These are phyloP conservation scores for Aix galericulata DNA, from an alignment of 2,113 vertebrate species.

Conservation along the genomic window DNA sequence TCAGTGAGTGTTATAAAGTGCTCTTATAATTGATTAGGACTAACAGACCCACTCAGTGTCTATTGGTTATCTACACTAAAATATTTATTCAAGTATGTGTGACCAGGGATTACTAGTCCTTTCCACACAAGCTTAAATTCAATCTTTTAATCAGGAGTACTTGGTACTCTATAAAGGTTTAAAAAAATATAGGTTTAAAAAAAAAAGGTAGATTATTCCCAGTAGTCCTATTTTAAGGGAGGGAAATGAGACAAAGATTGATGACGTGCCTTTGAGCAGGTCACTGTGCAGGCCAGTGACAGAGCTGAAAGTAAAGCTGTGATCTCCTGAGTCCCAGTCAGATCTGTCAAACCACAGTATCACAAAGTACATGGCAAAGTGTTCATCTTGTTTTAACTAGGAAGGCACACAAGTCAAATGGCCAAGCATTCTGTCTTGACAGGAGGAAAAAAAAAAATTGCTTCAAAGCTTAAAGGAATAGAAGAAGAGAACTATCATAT, in stretches of 20 bases:
- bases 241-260: background rate
- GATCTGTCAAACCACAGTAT: background rate
- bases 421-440: background rate
- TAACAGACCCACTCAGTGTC: background rate
- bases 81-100: background rate
- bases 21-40: background rate
- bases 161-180: background rate
- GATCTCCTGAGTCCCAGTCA: background rate
- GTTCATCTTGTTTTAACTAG: background rate
- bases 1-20: background rate
- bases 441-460: background rate
- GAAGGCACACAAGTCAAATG: background rate
- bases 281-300: background rate
- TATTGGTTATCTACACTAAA: background rate
- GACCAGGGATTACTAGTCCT: background rate
- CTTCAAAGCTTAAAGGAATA: background rate
- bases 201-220: background rate
- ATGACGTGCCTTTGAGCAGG: background rate
- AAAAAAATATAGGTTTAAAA: background rate
- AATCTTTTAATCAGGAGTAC: background rate
- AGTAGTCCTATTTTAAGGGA: background rate
- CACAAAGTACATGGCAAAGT: background rate
- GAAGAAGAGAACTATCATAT: background rate
- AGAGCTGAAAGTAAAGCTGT: background rate
- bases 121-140: background rate